Conservation (phyloP, 92 coral and sea anemone species). For the Zoanthus sociatus region DNA sequence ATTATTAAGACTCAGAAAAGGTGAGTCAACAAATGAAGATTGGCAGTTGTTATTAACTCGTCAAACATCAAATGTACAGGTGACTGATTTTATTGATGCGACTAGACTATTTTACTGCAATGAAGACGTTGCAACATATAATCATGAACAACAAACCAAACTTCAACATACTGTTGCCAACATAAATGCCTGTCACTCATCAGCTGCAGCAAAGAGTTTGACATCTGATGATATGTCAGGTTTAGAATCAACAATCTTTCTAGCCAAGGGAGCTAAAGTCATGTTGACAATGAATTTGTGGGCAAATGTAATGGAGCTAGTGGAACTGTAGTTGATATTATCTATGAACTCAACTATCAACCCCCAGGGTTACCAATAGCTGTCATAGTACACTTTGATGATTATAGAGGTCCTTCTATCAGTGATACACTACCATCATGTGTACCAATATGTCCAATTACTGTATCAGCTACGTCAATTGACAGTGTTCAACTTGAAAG, state of each 20-base stretch:
- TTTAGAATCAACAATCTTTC: constrained; percentile 1
- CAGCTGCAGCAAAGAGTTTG: constrained; percentile 5
- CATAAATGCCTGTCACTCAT: background rate
- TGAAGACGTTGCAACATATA: constrained; percentile 6
- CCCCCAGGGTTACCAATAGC: background rate
- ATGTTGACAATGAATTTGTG: background rate
- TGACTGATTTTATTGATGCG: constrained; percentile 2
- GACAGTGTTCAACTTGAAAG: constrained; percentile 3
- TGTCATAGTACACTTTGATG: constrained; percentile 9
- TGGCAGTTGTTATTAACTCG: no score
- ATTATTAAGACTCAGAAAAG: no score
- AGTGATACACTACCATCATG: constrained; percentile 10
- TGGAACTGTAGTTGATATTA: constrained; percentile 5
- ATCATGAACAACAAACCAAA: background rate
- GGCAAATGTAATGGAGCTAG: constrained; percentile 5
- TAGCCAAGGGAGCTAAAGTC: constrained; percentile 4
- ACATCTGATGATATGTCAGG: constrained; percentile 10
- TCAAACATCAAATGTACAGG: background rate
- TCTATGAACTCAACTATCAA: background rate
- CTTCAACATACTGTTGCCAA: background rate
- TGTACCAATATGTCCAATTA: background rate
- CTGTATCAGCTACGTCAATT: background rate
- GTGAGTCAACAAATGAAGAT: no score
- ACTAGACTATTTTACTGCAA: constrained; percentile 2
- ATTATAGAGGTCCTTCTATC: constrained; percentile 3